Base-by-base conservation (phyloP, 2,797 vertebrate genomes). In the Nannoperca obscura region DNA sequence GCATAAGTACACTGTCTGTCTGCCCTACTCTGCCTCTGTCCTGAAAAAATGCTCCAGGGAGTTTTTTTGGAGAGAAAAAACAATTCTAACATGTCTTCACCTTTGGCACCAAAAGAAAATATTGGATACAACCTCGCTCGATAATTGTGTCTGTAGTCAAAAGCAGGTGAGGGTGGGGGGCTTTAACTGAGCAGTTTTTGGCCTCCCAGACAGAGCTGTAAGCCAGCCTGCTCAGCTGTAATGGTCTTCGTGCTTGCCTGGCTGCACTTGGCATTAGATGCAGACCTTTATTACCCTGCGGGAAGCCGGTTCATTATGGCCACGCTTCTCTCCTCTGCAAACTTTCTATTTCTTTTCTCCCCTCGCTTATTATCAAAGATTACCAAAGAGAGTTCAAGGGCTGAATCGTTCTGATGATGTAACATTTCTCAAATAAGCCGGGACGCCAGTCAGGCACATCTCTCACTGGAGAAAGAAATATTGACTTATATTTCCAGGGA, bases 161-260 rank as follows among this genome's bases (percentile, higher is more conserved):
- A 77, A 74, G 71, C 65, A 47, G 65, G 84, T 76, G 59, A 53
- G 61, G 67, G 54, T 22, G 3, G 17, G 13, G 34, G 47, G 27
- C 27, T 75, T 54, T 85, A 75, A 83, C 64, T 13, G 77, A 80
- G 86, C 78, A 90, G 85, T 85, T 89, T 59, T 77, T 79, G 82
- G 83, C 76, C 87, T 89, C 80, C 70, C 80, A 86, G 89, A 86
- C 84, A 64, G 68, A 80, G 78, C 85, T 86, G 58, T 88, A 83
- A 90, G 90, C 87, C 81, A 73, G 71, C 64, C 80, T 47, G 72
- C 85, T 91, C 88, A 74, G 85, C 88, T 88, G 76, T 92, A 93
- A 94, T 93, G 89, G 92, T 88, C 88, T 93, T 60, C 88, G 89
- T 94, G 94, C 88, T 80, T 90, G 85, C 84, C 88, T 85, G 83